A percentile compares a stretch with the other conserved stretches of the same genome.
These are phyloP conservation scores for honey bee (Apis mellifera) DNA, from an alignment of 1,140 invertebrate species.

Conservation along the genomic window DNA sequence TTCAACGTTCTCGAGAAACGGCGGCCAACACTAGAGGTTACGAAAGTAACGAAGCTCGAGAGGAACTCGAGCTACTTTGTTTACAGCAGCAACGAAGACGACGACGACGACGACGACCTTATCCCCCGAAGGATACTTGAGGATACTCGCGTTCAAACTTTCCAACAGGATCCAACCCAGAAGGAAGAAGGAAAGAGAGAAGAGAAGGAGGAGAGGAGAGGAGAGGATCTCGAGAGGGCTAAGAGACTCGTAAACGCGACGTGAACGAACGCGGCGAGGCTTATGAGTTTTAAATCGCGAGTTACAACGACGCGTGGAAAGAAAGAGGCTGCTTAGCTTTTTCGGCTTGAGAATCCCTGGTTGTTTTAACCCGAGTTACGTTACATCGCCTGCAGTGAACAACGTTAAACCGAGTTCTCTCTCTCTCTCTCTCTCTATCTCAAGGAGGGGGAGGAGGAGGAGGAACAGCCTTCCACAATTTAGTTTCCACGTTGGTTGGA, in stretches of 20 bases:
- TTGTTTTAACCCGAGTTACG: slow-evolving; percentile 21
- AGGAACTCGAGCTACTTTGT: slow-evolving; percentile 50
- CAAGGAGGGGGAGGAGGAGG: background rate
- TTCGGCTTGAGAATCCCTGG: slow-evolving; percentile 22
- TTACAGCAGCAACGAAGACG: slow-evolving; percentile 59
- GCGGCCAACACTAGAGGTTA: background rate
- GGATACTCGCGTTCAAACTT: slow-evolving; percentile 55
- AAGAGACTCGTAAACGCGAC: slow-evolving; percentile 56
- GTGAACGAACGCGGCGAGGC: slow-evolving; percentile 38
- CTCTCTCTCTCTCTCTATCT: no score
- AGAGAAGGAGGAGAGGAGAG: no score
- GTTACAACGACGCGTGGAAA: slow-evolving; percentile 54
- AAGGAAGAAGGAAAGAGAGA: background rate
- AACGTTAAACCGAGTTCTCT: slow-evolving; percentile 34
- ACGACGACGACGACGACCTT: slow-evolving; percentile 56
- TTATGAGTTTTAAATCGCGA: slow-evolving; percentile 69
- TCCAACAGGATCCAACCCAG: background rate
- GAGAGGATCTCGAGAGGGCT: background rate
- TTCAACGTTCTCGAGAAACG: background rate
- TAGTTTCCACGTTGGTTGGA: slow-evolving; percentile 19
- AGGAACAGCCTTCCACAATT: slow-evolving; percentile 19
- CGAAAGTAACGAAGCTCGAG: slow-evolving; percentile 53
- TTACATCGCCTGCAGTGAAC: slow-evolving; percentile 8
- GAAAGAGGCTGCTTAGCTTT: slow-evolving; percentile 37
- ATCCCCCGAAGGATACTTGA: slow-evolving; percentile 56